Evolutionary conservation across 1,140 invertebrate genomes (phyloP).

Genomic region (Zaprionus inermis): DNA sequence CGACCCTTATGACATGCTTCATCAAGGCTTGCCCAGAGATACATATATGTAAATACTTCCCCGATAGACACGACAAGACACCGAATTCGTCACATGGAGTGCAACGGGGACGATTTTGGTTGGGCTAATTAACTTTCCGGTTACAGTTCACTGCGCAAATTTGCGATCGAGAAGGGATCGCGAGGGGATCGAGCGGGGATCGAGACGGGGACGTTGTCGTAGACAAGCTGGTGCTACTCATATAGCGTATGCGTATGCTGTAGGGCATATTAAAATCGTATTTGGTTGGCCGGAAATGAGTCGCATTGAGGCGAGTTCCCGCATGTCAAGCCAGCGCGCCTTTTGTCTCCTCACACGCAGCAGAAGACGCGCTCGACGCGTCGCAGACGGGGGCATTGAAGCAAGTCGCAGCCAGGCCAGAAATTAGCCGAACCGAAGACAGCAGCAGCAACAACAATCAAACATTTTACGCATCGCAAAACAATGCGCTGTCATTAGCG

Average conservation of each 20-base stretch:
- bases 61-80: not conserved
- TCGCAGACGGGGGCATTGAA: conserved; percentile 49
- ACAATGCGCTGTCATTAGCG: conserved; percentile 74
- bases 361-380: conserved; percentile 38
- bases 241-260: conserved; percentile 17
- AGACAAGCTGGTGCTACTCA: conserved; percentile 30
- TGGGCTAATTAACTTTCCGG: conserved; percentile 80
- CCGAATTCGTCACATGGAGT: not conserved
- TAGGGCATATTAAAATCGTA: conserved; percentile 56
- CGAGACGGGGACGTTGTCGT: conserved; percentile 2
- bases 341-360: conserved; percentile 41
- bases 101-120: conserved; percentile 47
- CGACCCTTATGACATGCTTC: conserved; percentile 60
- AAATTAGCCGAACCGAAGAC: conserved; percentile 46
- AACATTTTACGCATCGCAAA: conserved; percentile 76
- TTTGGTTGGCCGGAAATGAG: conserved; percentile 70
- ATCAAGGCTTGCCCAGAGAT: conserved; percentile 17
- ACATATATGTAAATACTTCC: not conserved
- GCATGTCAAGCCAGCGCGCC: conserved; percentile 24
- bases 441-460: conserved; percentile 38
- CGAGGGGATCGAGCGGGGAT: not conserved
- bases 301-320: conserved; percentile 46
- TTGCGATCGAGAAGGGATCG: conserved; percentile 48
- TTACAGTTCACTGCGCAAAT: conserved; percentile 77
- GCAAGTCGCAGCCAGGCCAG: conserved; percentile 54